phyloP scores from a whole-genome alignment of 1,140 invertebrate genomes.

The Goniozus legneri region DNA sequence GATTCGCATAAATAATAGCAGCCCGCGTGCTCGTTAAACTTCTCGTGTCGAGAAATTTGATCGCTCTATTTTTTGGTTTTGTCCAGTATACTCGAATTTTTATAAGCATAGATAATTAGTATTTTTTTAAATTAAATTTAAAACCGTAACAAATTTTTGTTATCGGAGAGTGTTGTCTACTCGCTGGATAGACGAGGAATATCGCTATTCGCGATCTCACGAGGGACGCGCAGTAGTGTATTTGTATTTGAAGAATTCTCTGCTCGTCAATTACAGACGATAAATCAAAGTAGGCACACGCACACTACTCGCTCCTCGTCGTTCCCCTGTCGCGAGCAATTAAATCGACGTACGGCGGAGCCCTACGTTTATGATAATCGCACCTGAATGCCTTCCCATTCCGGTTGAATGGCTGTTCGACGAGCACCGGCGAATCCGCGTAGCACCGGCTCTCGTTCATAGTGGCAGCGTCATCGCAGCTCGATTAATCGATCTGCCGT shows the following conservation, averaged over 20 bases:
- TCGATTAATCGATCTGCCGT: conserved; percentile 9
- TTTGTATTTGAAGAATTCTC: conserved; percentile 10
- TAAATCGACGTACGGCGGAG: conserved; percentile 13
- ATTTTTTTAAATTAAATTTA: too few species aligned
- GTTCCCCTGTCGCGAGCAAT: conserved; percentile 22
- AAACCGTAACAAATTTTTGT: too few species aligned
- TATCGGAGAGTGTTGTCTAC: too few species aligned
- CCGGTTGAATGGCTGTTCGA: conserved; percentile 39
- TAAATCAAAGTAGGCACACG: conserved; percentile 19
- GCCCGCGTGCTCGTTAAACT: background rate
- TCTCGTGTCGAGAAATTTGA: too few species aligned
- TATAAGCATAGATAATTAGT: too few species aligned
- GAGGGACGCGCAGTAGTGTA: background rate
- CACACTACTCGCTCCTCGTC: too few species aligned
- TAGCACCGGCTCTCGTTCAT: conserved; percentile 35
- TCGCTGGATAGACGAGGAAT: too few species aligned
- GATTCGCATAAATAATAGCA: too few species aligned
- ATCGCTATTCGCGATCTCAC: too few species aligned
- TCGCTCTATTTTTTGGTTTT: too few species aligned
- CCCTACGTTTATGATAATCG: conserved; percentile 25
- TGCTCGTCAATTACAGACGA: conserved; percentile 23
- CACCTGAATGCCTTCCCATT: conserved; percentile 50
- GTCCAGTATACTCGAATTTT: too few species aligned
- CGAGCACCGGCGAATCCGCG: conserved; percentile 28
- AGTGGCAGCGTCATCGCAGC: conserved; percentile 29